Conservation (phyloP, 2,888 invertebrate species). For the Drosophila anceps region DNA sequence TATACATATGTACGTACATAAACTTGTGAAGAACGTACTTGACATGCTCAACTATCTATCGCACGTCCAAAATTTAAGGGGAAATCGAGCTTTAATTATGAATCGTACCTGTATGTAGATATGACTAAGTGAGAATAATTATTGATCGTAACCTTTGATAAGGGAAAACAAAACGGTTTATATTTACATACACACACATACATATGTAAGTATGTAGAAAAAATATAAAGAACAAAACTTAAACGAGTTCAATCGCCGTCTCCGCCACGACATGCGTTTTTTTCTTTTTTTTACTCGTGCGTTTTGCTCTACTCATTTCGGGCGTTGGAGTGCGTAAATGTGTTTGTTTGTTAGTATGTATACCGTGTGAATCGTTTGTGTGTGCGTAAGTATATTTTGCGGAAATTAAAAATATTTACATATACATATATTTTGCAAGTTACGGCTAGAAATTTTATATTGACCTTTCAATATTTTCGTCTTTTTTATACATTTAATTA, state of each 20-base stretch:
- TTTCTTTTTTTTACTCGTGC: constrained; percentile 45
- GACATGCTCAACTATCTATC: constrained; percentile 3
- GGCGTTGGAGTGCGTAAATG: constrained; percentile 31
- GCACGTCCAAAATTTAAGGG: not conserved
- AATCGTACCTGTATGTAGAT: not conserved
- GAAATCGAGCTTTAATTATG: constrained; percentile 1
- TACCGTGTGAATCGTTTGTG: not conserved
- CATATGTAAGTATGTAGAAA: constrained; percentile 6
- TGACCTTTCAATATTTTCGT: no score
- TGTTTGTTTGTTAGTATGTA: constrained; percentile 10
- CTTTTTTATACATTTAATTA: no score
- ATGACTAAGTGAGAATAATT: not conserved
- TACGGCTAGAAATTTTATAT: constrained; percentile 22
- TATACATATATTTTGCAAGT: constrained; percentile 30
- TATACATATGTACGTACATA: constrained; percentile 12
- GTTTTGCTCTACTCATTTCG: constrained; percentile 57
- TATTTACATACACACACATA: constrained; percentile 6
- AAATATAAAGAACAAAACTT: constrained; percentile 56
- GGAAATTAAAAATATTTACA: constrained; percentile 43
- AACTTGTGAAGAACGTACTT: not conserved
- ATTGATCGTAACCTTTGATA: not conserved
- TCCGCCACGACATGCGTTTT: constrained; percentile 44
- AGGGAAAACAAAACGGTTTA: not conserved
- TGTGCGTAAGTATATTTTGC: constrained; percentile 5
- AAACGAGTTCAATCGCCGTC: constrained; percentile 70